Conservation (phyloP, 2,797 vertebrate species). For the Spinus pinus region DNA sequence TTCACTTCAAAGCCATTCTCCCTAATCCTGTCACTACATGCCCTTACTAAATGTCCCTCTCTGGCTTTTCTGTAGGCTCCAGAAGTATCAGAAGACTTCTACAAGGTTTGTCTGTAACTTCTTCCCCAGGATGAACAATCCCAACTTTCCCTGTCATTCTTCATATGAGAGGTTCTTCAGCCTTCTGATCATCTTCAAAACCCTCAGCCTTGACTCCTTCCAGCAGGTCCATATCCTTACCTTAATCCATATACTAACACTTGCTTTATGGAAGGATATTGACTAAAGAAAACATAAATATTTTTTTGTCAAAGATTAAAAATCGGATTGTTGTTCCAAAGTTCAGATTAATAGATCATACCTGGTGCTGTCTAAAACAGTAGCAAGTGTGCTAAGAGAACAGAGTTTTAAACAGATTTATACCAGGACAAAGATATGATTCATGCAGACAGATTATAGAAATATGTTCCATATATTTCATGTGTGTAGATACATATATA, state of each 20-base stretch:
- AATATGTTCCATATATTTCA: too few species aligned
- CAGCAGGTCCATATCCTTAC: neutral
- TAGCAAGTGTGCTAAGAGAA: neutral
- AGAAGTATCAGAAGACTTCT: neutral
- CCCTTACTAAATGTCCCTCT: neutral
- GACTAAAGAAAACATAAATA: fast-evolving
- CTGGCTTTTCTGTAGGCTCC: neutral
- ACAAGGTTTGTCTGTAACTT: neutral
- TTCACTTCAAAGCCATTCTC: neutral
- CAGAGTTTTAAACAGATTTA: neutral
- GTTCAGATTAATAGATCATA: neutral
- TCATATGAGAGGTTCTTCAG: neutral
- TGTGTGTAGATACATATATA: too few species aligned
- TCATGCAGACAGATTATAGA: neutral
- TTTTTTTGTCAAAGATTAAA: neutral
- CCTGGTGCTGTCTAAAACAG: neutral
- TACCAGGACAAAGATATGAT: neutral
- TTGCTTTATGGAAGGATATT: neutral
- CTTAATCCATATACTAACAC: neutral
- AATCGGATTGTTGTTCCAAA: neutral
- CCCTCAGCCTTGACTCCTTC: neutral
- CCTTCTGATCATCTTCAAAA: neutral
- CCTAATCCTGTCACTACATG: too few species aligned
- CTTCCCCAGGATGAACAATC: neutral
- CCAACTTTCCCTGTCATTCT: neutral